Evolutionary conservation across 2,888 invertebrate genomes (phyloP).

Genomic region (Coelopa pilipes): DNA sequence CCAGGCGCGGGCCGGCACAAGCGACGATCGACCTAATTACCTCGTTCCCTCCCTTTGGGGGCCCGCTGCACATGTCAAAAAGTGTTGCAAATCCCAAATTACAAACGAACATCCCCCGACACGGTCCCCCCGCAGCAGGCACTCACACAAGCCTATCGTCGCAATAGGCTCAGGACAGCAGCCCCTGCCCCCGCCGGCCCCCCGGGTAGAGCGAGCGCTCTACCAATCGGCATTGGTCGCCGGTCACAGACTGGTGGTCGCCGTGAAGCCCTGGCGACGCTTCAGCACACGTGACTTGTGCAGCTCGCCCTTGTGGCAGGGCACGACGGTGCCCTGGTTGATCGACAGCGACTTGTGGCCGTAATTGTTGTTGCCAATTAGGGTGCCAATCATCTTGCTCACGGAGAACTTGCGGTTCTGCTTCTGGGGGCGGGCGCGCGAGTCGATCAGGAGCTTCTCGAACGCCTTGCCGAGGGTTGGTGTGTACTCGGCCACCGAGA

Average conservation of each 20-base stretch:
- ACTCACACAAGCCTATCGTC: not conserved
- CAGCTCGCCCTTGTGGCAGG: slow-evolving; percentile 72
- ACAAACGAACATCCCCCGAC: no score
- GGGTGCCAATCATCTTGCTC: slow-evolving; percentile 77
- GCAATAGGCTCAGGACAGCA: not conserved
- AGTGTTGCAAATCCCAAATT: slow-evolving; percentile 13
- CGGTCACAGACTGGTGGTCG: slow-evolving; percentile 77
- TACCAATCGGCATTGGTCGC: slow-evolving; percentile 54
- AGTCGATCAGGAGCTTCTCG: slow-evolving; percentile 76
- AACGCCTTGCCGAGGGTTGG: slow-evolving; percentile 79
- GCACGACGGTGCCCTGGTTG: slow-evolving; percentile 71
- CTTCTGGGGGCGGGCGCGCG: slow-evolving; percentile 72
- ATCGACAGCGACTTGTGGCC: slow-evolving; percentile 57
- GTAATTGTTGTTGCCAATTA: slow-evolving; percentile 55
- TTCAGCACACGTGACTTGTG: slow-evolving; percentile 71
- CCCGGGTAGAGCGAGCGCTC: no score
- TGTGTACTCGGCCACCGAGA: slow-evolving; percentile 84
- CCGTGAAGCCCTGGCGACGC: slow-evolving; percentile 71
- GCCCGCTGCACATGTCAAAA: slow-evolving; percentile 15
- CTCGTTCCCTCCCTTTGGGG: not conserved
- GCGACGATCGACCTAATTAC: not conserved
- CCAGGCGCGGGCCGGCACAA: not conserved
- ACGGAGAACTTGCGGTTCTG: slow-evolving; percentile 78
- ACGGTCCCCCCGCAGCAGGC: no score
- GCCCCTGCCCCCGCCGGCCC: no score